phyloP scores from a whole-genome alignment of 2,113 vertebrate genomes.

The Oenanthe oenanthe region DNA sequence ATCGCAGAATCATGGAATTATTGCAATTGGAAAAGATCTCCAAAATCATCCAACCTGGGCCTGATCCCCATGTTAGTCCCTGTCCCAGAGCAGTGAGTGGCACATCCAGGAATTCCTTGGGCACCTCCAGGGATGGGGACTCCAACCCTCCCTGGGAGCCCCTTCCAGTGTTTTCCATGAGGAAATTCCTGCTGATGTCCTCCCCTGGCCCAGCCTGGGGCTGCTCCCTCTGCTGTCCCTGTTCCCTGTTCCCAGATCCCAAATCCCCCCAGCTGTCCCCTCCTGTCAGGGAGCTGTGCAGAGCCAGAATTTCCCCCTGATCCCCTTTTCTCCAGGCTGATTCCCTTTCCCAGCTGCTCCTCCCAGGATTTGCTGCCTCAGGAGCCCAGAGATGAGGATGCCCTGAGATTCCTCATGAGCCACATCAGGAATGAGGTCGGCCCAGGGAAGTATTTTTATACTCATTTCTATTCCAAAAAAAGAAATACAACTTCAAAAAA shows the following conservation, averaged over 20 bases:
- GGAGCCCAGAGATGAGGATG: not conserved
- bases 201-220: not conserved
- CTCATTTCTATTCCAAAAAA: not conserved
- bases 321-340: not conserved
- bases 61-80: not conserved
- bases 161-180: not conserved
- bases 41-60: accelerated
- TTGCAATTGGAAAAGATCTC: not conserved
- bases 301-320: not conserved
- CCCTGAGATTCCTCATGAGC: not conserved
- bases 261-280: not conserved
- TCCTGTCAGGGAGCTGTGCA: not conserved
- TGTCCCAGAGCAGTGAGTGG: not conserved
- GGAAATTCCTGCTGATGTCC: not conserved
- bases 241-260: not conserved
- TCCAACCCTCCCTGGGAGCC: not conserved
- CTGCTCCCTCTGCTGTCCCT: not conserved
- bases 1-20: not conserved
- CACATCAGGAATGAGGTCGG: not conserved
- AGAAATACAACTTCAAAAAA: not conserved
- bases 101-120: not conserved
- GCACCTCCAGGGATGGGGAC: not conserved
- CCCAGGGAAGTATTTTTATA: not conserved
- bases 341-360: not conserved
- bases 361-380: not conserved